A percentile compares a stretch with the other conserved stretches of the same genome.
Conservation (phyloP, 2,888 invertebrate species). For the Leptinotarsa rubiginosa region DNA sequence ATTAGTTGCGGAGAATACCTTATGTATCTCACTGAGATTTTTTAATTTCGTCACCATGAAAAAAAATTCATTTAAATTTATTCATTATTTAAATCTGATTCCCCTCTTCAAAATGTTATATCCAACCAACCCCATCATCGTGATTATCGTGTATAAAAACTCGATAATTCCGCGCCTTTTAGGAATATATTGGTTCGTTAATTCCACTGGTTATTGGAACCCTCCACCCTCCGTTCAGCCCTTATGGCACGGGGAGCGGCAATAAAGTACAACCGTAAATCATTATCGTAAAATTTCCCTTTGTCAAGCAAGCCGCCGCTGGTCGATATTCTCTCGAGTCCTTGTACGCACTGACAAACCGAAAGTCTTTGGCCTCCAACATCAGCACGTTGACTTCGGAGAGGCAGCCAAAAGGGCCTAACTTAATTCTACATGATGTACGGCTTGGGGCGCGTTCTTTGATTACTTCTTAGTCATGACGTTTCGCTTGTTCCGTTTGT, state of each 20-base stretch:
- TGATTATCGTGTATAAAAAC: conserved; percentile 1
- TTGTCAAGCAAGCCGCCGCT: neutral
- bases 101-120: too few relatives aligned
- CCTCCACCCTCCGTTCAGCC: neutral
- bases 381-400: neutral
- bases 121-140: neutral
- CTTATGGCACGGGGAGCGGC: conserved; percentile 2
- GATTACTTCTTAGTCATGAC: conserved; percentile 1
- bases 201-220: conserved; percentile 7
- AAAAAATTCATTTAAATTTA: too few relatives aligned
- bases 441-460: neutral
- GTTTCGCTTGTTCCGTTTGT: neutral
- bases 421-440: conserved; percentile 1
- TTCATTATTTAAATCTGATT: too few relatives aligned
- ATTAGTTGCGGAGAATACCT: too few relatives aligned
- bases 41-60: too few relatives aligned
- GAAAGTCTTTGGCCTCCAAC: neutral
- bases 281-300: conserved; percentile 6
- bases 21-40: too few relatives aligned
- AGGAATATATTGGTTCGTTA: conserved; percentile 6
- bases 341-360: neutral
- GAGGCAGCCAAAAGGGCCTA: conserved; percentile 1
- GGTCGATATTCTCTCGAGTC: neutral
- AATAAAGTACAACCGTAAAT: conserved; percentile 9
- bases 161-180: conserved; percentile 4